Evolutionary conservation across 2,888 invertebrate species (phyloP), one percentile per base, ranked within the genome.

Genomic region (Anoplius nigerrimus): DNA sequence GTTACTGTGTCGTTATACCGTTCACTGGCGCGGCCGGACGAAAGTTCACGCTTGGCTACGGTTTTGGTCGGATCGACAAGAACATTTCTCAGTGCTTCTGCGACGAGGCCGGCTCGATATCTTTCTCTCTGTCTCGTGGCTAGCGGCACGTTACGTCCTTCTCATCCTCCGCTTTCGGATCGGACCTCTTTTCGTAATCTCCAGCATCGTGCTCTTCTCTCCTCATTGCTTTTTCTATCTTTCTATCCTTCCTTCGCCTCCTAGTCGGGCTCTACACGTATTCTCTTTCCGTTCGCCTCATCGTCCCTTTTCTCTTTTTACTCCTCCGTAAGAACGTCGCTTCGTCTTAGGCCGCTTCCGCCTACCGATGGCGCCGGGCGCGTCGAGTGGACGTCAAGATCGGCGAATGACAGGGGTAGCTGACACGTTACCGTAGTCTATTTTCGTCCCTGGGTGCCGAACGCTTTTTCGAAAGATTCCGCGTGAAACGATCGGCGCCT

Each of bases 301-400:
- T 34, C n/a, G n/a, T 34, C 4, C 34, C 1, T 34, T 34, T 34
- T 11, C 4, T 34, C 11, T 34, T 34, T 34, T 5, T 11, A 6
- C 11, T 34, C 34, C 8, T 34, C 4, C n/a, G n/a, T n/a, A n/a
- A n/a, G 42, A 27, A n/a, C 57, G 52, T 21, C 63, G 52, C 45
- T n/a, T n/a, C 57, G 54, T 57, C 53, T 56, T 61, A 60, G 60
- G 58, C 46, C 70, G 54, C 54, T 62, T 71, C 66, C 65, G 60
- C 66, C 61, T 69, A 5, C 11, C 48, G 48, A 48, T 48, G 48
- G 20, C n/a, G 6, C 8, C 48, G n/a, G n/a, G n/a, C n/a, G 2
- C 5, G 53, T 21, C 53, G 53, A 53, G 15, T 15, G 53, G 15
- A 53, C 53, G 20, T n/a, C 11, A 11, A 18, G 21, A 22, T 21